Percentiles rank a stretch among this genome's conserved stretches.
These are phyloP conservation scores for Pygoscelis antarcticus DNA, from an alignment of 2,113 vertebrate species.

Conservation along the genomic window DNA sequence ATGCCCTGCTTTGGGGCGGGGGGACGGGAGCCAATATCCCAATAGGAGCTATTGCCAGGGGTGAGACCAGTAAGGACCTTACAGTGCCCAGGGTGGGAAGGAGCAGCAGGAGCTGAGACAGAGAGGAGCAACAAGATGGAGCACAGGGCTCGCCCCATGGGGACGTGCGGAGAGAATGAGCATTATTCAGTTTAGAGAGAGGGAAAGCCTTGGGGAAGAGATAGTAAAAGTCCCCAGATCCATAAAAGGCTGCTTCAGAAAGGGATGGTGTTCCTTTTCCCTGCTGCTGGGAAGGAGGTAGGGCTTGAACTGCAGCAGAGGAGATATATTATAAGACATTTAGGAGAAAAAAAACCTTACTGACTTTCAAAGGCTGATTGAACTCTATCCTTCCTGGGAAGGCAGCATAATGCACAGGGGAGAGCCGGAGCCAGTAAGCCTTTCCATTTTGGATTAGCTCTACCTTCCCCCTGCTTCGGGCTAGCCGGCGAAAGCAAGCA, in stretches of 20 bases:
- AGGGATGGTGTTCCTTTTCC: background rate
- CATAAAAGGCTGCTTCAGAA: background rate
- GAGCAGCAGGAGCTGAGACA: background rate
- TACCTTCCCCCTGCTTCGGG: background rate
- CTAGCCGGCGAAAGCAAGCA: background rate
- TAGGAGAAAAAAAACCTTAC: background rate
- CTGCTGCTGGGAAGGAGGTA: background rate
- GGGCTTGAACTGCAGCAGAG: background rate
- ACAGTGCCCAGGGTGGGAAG: background rate
- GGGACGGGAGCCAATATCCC: background rate
- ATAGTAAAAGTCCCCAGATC: background rate
- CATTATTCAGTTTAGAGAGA: background rate
- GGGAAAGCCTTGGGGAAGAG: background rate
- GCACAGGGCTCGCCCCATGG: background rate
- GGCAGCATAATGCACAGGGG: background rate
- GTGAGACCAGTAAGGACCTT: background rate
- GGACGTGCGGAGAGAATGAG: fast-evolving
- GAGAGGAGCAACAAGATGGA: background rate
- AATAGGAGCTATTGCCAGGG: background rate
- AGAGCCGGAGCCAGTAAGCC: background rate
- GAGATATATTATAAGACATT: background rate
- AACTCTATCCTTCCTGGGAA: background rate
- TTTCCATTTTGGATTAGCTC: background rate
- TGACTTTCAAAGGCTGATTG: background rate
- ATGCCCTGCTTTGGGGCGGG: background rate